Conservation (phyloP, 2,113 vertebrate genomes). For the Perca schrenkii region DNA sequence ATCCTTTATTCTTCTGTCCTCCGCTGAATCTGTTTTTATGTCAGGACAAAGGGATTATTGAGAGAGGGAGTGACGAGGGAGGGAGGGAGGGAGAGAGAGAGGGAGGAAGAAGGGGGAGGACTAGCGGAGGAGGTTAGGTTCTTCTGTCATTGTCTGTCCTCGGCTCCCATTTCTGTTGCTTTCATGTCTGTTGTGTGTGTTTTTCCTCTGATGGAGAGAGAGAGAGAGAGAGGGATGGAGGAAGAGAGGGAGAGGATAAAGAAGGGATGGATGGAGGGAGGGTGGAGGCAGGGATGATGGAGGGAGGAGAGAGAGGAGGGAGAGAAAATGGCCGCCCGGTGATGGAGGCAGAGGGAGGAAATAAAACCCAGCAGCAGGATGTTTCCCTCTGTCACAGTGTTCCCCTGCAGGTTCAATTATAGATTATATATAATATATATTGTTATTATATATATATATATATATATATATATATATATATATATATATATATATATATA, state of each 20-base stretch:
- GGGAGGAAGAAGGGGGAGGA: background rate
- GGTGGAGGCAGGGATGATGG: slow-evolving; percentile 15
- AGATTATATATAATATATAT: background rate
- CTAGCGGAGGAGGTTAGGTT: background rate
- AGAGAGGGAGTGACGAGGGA: accelerated
- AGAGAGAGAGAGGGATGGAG: background rate
- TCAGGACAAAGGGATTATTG: background rate
- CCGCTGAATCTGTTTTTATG: too few species aligned
- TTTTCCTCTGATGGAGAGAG: background rate
- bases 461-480: too few species aligned
- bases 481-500: too few species aligned
- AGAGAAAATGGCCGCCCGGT: slow-evolving; percentile 62
- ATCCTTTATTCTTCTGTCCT: slow-evolving; percentile 9
- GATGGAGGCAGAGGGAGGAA: slow-evolving; percentile 19
- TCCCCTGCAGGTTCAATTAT: too few species aligned
- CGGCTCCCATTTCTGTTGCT: background rate
- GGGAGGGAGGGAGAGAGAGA: background rate
- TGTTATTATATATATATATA: too few species aligned
- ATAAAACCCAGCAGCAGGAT: background rate
- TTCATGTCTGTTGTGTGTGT: background rate
- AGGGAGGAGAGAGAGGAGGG: slow-evolving; percentile 29
- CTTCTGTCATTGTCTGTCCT: slow-evolving; percentile 41
- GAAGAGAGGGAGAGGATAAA: background rate
- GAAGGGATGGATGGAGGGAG: background rate
- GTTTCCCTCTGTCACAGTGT: background rate